phyloP scores from a whole-genome alignment of 1,140 invertebrate genomes.

The Bemisia tabaci region DNA sequence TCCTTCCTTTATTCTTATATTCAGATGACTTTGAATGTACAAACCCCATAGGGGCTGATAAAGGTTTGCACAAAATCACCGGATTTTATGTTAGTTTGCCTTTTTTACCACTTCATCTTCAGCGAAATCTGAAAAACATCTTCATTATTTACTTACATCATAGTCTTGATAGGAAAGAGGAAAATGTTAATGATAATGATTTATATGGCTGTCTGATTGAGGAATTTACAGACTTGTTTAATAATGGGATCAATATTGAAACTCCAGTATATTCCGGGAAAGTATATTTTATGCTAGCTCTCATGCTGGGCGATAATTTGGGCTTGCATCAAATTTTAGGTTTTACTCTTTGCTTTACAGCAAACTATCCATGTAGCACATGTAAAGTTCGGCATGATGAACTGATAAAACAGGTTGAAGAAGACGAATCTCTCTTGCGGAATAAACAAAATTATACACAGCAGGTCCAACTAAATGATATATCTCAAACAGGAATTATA shows the following conservation, averaged over 20 bases:
- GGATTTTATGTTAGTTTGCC: constrained; percentile 17
- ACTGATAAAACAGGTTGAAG: constrained; percentile 6
- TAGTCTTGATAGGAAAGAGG: constrained; percentile 14
- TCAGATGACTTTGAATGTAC: constrained; percentile 19
- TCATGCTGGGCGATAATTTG: constrained; percentile 19
- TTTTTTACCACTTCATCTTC: constrained; percentile 16
- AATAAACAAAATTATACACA: constrained; percentile 13
- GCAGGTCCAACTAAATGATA: constrained; percentile 6
- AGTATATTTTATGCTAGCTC: constrained; percentile 14
- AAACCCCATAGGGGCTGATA: constrained; percentile 17
- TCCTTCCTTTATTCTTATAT: constrained; percentile 13
- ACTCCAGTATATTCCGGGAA: neutral
- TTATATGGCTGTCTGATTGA: constrained; percentile 13
- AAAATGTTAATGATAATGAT: too few species aligned
- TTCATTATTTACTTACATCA: constrained; percentile 17
- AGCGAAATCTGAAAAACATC: constrained; percentile 17
- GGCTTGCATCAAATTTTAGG: constrained; percentile 18
- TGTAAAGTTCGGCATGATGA: constrained; percentile 12
- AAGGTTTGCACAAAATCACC: constrained; percentile 16
- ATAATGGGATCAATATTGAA: constrained; percentile 5
- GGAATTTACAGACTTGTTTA: constrained; percentile 9
- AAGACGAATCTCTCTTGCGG: constrained; percentile 9
- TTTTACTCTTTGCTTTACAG: constrained; percentile 17
- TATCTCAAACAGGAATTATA: constrained; percentile 13
- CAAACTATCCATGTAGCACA: constrained; percentile 15